Conservation (phyloP, 2,113 vertebrate genomes). For the Elgaria multicarinata region DNA sequence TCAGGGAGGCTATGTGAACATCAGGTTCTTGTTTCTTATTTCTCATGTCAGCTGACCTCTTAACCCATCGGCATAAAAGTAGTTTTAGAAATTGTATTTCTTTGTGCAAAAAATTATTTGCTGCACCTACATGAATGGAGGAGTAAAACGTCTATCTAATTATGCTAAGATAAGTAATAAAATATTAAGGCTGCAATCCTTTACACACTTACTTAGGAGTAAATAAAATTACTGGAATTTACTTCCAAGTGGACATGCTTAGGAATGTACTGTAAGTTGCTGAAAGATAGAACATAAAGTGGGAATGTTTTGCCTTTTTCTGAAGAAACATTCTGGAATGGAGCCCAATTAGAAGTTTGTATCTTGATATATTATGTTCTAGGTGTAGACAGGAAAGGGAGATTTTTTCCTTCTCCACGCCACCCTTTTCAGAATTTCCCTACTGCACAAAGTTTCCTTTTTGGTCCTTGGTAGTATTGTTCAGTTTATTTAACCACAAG, state of each 20-base stretch:
- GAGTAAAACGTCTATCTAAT: not conserved
- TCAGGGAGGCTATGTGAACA: not conserved
- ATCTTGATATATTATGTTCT: not conserved
- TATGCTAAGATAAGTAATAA: not conserved
- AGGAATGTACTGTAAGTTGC: not conserved
- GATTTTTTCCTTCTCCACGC: not conserved
- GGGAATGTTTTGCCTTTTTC: not conserved
- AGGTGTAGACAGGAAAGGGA: not conserved
- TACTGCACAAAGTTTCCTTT: not conserved
- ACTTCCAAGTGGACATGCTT: no score
- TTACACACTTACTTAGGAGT: no score
- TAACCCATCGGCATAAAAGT: not conserved
- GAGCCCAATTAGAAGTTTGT: not conserved
- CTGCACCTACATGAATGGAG: not conserved
- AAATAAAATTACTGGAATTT: no score
- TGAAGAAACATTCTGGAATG: not conserved
- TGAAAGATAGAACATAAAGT: not conserved
- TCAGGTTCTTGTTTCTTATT: accelerated
- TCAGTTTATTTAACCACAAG: not conserved
- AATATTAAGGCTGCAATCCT: not conserved
- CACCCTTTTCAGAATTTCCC: not conserved
- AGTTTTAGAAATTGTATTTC: not conserved
- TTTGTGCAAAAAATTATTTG: not conserved
- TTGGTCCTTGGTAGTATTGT: not conserved
- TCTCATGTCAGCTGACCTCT: not conserved